These are phyloP conservation scores for Dinothrombium tinctorium DNA, from an alignment of 1,140 invertebrate genomes.

Conservation along the genomic window DNA sequence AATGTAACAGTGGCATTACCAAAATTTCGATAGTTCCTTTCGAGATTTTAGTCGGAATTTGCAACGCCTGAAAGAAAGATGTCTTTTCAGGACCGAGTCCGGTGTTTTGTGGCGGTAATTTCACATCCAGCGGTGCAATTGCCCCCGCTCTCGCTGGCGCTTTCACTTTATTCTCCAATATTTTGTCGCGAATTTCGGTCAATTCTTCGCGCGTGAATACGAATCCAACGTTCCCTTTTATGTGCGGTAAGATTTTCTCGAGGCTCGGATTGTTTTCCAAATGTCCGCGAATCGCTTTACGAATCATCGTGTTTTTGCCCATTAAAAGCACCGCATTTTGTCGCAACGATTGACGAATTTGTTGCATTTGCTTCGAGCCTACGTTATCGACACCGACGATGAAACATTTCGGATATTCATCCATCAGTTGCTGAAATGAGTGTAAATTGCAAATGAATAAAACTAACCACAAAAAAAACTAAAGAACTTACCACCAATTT, in stretches of 20 bases:
- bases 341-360: conserved; percentile 79
- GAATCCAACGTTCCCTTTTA: conserved; percentile 94
- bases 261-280: conserved; percentile 77
- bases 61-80: conserved; percentile 98
- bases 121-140: conserved; percentile 79
- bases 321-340: conserved; percentile 78
- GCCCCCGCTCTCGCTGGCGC: conserved; percentile 91
- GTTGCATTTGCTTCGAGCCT: conserved; percentile 99
- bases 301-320: conserved; percentile 99
- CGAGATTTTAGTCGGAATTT: conserved; percentile 98
- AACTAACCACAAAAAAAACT: not conserved
- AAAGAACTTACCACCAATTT: conserved; percentile 67
- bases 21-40: conserved; percentile 99
- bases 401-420: conserved; percentile 96
- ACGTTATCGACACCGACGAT: conserved; percentile 98
- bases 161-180: conserved; percentile 74
- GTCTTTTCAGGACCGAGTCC: conserved; percentile 97
- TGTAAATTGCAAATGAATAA: conserved; percentile 17
- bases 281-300: conserved; percentile 91
- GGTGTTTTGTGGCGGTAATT: conserved; percentile 95
- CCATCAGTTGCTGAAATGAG: conserved; percentile 79
- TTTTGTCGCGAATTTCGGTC: conserved; percentile 70
- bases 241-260: conserved; percentile 81
- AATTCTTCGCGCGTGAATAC: conserved; percentile 94
- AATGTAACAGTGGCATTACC: too few relatives aligned